Conservation (phyloP, 2,113 vertebrate genomes). For the Ptyas mucosa region DNA sequence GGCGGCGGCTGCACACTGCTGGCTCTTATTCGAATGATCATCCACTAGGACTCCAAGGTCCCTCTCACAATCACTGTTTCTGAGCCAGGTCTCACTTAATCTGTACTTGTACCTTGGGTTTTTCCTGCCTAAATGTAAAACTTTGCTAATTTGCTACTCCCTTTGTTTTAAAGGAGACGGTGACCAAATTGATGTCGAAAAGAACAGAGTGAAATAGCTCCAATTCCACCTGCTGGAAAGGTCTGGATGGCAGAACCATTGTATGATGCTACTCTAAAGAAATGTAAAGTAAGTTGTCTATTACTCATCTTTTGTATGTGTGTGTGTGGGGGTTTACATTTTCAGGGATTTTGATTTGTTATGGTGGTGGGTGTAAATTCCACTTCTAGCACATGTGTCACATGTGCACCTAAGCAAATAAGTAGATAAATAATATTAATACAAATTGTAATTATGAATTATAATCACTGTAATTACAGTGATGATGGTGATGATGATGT, state of each 20-base stretch:
- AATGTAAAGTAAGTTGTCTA: constrained; percentile 66
- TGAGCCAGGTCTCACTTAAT: too few relatives aligned
- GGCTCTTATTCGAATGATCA: too few relatives aligned
- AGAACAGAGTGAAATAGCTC: constrained; percentile 64
- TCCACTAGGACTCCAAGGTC: too few relatives aligned
- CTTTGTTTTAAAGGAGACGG: constrained; percentile 62
- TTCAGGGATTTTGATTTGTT: neutral
- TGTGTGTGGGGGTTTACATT: neutral
- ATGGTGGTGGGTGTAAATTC: neutral
- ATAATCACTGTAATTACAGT: too few relatives aligned
- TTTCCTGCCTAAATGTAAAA: too few relatives aligned
- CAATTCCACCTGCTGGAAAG: constrained; percentile 51
- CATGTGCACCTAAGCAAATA: neutral
- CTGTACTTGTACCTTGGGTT: too few relatives aligned
- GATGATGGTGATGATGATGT: neutral
- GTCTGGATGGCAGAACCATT: constrained; percentile 68
- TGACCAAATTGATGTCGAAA: constrained; percentile 63
- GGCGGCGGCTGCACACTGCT: too few relatives aligned
- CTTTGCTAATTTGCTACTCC: constrained; percentile 43
- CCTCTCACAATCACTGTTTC: too few relatives aligned
- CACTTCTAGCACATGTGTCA: neutral
- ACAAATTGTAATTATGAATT: neutral
- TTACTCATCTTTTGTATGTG: neutral
- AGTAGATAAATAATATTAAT: neutral
- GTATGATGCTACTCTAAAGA: constrained; percentile 65